Percentiles rank a stretch among this genome's conserved stretches.
Conservation (phyloP, 1,140 invertebrate genomes). For the Ectropis grisescens region DNA sequence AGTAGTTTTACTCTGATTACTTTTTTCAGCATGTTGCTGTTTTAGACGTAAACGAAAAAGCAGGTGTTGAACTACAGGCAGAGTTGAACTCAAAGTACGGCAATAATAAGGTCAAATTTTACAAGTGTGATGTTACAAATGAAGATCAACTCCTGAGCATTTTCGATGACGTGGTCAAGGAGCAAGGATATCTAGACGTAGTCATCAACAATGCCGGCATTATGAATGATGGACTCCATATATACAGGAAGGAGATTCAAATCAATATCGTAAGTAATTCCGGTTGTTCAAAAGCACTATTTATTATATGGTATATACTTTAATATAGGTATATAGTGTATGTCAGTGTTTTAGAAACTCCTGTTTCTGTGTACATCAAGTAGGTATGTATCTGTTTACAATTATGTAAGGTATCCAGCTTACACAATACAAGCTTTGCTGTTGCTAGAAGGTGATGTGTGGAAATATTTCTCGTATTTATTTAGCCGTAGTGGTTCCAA, state of each 20-base stretch:
- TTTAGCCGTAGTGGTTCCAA: too few relatives aligned
- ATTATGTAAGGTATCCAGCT: too few relatives aligned
- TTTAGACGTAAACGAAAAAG: conserved; percentile 25
- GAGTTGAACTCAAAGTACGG: conserved; percentile 33
- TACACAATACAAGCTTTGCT: too few relatives aligned
- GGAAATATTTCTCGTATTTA: too few relatives aligned
- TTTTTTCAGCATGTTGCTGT: conserved; percentile 41
- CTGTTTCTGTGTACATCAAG: too few relatives aligned
- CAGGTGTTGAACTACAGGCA: conserved; percentile 21
- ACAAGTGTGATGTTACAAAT: conserved; percentile 36
- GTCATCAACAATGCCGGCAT: conserved; percentile 78
- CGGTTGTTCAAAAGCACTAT: too few relatives aligned
- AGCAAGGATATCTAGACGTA: conserved; percentile 74
- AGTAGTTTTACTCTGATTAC: too few relatives aligned
- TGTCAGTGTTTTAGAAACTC: too few relatives aligned
- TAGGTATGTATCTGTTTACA: too few relatives aligned
- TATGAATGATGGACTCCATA: conserved; percentile 34
- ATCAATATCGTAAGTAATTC: conserved; percentile 48
- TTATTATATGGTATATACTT: too few relatives aligned
- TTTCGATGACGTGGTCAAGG: conserved; percentile 20
- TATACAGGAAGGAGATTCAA: conserved; percentile 36
- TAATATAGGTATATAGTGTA: too few relatives aligned
- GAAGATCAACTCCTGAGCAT: conserved; percentile 19
- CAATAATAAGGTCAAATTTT: conserved; percentile 27
- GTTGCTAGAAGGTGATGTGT: too few relatives aligned